Base-by-base conservation (phyloP, 2,113 vertebrate species). In the Chaetops frenatus region DNA sequence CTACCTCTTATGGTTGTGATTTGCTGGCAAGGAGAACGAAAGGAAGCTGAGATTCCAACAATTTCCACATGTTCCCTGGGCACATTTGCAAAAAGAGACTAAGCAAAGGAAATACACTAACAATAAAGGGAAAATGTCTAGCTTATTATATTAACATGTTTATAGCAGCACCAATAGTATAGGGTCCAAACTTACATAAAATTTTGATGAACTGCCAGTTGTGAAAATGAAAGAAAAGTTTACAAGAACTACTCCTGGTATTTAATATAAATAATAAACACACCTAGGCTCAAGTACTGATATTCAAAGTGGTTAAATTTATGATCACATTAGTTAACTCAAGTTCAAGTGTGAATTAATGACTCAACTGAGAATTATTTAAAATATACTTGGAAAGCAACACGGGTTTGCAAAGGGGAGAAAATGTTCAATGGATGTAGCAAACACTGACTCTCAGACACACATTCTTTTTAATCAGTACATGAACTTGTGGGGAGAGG, bases 71-170 rank as follows among this genome's bases (percentile, higher is more conserved):
- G 50, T 7, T 94, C 62, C 44, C 33, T 88, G 56, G 47, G 47
- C 67, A 74, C 33, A 40, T 50, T 83, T 0, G 0, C 78, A 77
- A n/a, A n/a, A n/a, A n/a, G 74, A 86, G 57, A 62, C 54, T 54
- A 66, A 88, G 87, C 47, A 95, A 88, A 94, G 90, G 90, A 95
- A 96, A 93, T 73, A 66, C 38, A 61, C 12, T 74, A 94, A 95
- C 89, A 95, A 90, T 93, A 73, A 90, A 33, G 74, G 74, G 71
- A 29, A 88, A 95, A 90, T 51, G 33, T 77, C 94, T 96, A 24
- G 47, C 35, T 96, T 90, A 67, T 81, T 85, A 81, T 96, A 88
- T 58, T 94, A 70, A 64, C 9, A 12, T 90, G 70, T 67, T 93
- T 88, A 77, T 44, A 93, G 79, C 38, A 92, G 64, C 33, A 86